Evolutionary conservation across 2,888 invertebrate species (phyloP).

Genomic region (Drosophila stalkeri): DNA sequence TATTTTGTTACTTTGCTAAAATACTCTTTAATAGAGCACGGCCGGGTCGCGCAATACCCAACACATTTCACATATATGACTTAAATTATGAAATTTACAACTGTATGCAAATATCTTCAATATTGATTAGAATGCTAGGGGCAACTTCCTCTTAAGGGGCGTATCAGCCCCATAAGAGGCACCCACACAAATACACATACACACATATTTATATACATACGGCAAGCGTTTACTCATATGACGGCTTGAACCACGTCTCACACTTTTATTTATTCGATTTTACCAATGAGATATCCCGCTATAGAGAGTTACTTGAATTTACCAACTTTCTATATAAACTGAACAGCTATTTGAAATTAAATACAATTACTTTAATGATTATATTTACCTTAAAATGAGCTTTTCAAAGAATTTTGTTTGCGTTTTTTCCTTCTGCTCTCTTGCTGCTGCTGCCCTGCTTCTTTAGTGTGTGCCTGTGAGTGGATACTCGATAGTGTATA

Average conservation of each 20-base stretch:
- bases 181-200: conserved; percentile 6
- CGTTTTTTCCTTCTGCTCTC: conserved; percentile 39
- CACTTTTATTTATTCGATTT: conserved; percentile 27
- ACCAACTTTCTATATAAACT: not conserved
- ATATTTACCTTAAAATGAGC: conserved; percentile 50
- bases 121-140: conserved; percentile 35
- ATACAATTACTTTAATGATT: conserved; percentile 1
- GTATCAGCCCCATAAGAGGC: conserved; percentile 36
- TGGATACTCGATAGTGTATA: conserved; percentile 18
- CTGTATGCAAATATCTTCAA: conserved; percentile 1
- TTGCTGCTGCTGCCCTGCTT: conserved; percentile 43
- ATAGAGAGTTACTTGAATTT: not conserved
- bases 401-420: conserved; percentile 51
- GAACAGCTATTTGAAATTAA: not conserved
- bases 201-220: conserved; percentile 6
- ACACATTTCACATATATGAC: not conserved
- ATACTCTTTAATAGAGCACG: not conserved
- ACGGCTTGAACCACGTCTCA: conserved; percentile 63
- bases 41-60: not conserved
- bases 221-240: conserved; percentile 42
- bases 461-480: conserved; percentile 28
- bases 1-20: not conserved
- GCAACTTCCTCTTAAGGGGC: conserved; percentile 44
- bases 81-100: not conserved
- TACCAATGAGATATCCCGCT: not conserved